Evolutionary conservation across 2,888 invertebrate genomes (phyloP).

Genomic region (Drosophila anomelani): DNA sequence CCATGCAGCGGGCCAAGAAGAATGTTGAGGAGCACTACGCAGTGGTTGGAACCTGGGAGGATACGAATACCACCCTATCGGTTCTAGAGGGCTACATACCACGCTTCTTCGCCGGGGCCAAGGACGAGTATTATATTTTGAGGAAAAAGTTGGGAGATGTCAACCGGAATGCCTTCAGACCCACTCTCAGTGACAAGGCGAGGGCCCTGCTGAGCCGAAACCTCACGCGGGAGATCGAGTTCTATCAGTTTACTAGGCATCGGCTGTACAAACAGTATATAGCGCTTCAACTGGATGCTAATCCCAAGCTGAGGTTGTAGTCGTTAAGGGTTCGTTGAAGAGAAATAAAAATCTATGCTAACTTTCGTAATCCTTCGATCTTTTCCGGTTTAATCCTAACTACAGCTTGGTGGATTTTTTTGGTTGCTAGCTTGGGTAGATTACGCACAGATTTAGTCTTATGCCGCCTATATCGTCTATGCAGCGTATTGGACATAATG

Average conservation of each 20-base stretch:
- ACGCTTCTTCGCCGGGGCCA: conserved; percentile 91
- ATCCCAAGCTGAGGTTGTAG: conserved; percentile 33
- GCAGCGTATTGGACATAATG: conserved; percentile 60
- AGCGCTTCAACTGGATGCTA: conserved; percentile 86
- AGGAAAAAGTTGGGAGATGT: conserved; percentile 57
- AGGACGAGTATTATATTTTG: conserved; percentile 88
- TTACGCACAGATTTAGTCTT: conserved; percentile 25
- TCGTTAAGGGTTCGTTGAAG: conserved; percentile 47
- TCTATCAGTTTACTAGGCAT: conserved; percentile 94
- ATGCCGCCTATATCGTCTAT: conserved; percentile 40
- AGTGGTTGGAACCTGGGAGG: conserved; percentile 94
- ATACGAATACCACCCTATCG: conserved; percentile 91
- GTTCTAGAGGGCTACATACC: conserved; percentile 83
- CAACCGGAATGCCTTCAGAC: conserved; percentile 90
- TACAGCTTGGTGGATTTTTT: conserved; percentile 23
- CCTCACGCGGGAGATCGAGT: conserved; percentile 94
- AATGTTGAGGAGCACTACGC: conserved; percentile 94
- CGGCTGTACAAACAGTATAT: conserved; percentile 91
- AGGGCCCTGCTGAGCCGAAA: conserved; percentile 92
- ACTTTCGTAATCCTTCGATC: conserved; percentile 47
- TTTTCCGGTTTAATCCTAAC: conserved; percentile 42
- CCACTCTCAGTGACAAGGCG: conserved; percentile 91
- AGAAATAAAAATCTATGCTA: conserved; percentile 51
- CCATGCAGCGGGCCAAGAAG: conserved; percentile 91
- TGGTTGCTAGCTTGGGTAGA: conserved; percentile 29